Conservation (phyloP, 1,140 invertebrate genomes). For the Rhynchophorus ferrugineus region DNA sequence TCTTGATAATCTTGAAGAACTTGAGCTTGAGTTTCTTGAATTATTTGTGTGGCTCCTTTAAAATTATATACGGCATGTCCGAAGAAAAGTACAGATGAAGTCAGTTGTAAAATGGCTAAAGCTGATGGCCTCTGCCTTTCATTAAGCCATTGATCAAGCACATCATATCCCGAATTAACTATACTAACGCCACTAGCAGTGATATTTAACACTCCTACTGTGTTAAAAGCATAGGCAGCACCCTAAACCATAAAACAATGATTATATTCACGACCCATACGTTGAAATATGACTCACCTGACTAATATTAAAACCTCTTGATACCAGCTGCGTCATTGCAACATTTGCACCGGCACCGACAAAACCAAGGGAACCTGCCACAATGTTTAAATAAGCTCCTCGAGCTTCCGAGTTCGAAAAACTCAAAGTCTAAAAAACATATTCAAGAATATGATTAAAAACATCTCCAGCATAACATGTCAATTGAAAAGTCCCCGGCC, state of each 20-base stretch:
- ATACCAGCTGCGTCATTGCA: slow-evolving; percentile 23
- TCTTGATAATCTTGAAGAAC: slow-evolving; percentile 28
- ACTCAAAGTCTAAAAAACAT: slow-evolving; percentile 36
- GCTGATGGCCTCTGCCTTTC: slow-evolving; percentile 27
- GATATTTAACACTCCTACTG: slow-evolving; percentile 31
- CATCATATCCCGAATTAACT: slow-evolving; percentile 32
- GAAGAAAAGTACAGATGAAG: slow-evolving; percentile 40
- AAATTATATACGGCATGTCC: slow-evolving; percentile 38
- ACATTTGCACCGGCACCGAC: slow-evolving; percentile 34
- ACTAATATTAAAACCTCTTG: slow-evolving; percentile 27
- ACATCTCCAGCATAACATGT: too few relatives aligned
- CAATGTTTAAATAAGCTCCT: slow-evolving; percentile 39
- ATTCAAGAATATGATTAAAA: too few relatives aligned
- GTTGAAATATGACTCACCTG: slow-evolving; percentile 18
- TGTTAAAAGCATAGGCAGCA: slow-evolving; percentile 26
- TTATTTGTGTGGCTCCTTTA: slow-evolving; percentile 33
- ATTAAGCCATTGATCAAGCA: slow-evolving; percentile 24
- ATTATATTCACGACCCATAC: too few relatives aligned
- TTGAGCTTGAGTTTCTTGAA: slow-evolving; percentile 36
- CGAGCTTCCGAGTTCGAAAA: slow-evolving; percentile 36
- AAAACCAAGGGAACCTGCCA: slow-evolving; percentile 35
- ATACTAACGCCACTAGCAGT: slow-evolving; percentile 26
- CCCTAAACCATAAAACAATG: too few relatives aligned
- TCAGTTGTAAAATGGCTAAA: slow-evolving; percentile 37
- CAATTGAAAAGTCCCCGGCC: too few relatives aligned